phyloP scores from a whole-genome alignment of 2,797 vertebrate genomes.

The Propithecus deckenii region DNA sequence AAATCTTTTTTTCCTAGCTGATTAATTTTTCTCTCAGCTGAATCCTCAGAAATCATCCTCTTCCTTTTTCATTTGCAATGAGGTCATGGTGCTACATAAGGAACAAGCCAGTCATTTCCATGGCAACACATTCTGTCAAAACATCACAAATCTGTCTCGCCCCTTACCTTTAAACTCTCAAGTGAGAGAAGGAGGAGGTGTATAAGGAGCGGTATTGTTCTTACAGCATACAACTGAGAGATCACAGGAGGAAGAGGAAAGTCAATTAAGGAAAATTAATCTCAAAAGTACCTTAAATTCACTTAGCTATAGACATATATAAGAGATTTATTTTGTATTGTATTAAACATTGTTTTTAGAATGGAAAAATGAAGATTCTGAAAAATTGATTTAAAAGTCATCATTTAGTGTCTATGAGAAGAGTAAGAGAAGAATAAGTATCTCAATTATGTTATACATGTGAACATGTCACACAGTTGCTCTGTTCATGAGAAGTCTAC shows the following conservation, averaged over 20 bases:
- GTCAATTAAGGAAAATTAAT: background rate
- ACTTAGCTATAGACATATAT: background rate
- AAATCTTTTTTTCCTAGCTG: background rate
- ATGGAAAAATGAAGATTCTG: background rate
- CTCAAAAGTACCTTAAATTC: background rate
- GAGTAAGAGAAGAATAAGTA: background rate
- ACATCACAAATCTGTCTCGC: conserved; percentile 44
- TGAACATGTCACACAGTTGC: background rate
- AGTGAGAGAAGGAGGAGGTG: background rate
- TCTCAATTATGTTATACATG: background rate
- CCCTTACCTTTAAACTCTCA: conserved; percentile 52
- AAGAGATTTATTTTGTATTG: background rate
- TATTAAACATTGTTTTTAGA: background rate
- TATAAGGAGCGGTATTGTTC: background rate
- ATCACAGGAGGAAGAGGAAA: background rate
- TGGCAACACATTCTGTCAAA: conserved; percentile 68
- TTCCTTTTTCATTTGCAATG: conserved; percentile 63
- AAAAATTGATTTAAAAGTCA: background rate
- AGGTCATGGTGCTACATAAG: conserved; percentile 69
- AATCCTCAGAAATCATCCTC: conserved; percentile 67
- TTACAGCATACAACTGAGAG: background rate
- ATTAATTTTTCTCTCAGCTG: conserved; percentile 60
- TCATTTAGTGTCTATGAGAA: background rate
- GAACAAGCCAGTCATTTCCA: conserved; percentile 71
- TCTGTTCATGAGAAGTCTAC: background rate